Percentiles rank a stretch among this genome's conserved stretches.
Conservation (phyloP, 2,113 vertebrate genomes). For the Scytalopus superciliaris region DNA sequence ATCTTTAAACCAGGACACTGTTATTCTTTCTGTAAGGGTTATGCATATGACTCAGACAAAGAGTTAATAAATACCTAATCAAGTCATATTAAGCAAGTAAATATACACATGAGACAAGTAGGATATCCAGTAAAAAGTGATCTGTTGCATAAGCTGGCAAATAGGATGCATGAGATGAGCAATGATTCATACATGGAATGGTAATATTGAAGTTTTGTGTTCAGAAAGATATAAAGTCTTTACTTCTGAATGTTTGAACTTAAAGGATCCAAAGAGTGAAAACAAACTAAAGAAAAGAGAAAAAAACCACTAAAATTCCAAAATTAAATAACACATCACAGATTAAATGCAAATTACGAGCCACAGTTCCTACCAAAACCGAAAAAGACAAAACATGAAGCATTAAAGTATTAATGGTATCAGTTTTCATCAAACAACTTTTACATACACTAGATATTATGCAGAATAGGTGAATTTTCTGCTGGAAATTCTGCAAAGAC, state of each 20-base stretch:
- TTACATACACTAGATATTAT: not conserved
- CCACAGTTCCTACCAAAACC: not conserved
- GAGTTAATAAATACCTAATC: not conserved
- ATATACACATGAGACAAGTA: not conserved
- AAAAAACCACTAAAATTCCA: not conserved
- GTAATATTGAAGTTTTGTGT: not conserved
- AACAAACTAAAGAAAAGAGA: not conserved
- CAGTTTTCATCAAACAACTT: not conserved
- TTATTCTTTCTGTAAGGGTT: not conserved
- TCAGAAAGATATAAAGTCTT: not conserved
- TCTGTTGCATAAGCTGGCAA: not conserved
- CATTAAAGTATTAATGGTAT: too few species aligned
- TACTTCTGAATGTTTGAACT: not conserved
- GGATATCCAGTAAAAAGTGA: not conserved
- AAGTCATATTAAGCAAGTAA: not conserved
- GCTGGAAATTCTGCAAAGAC: not conserved
- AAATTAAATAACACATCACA: not conserved
- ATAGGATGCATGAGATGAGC: not conserved
- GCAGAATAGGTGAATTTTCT: not conserved
- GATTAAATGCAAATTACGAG: not conserved
- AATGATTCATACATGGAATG: not conserved
- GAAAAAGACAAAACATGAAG: not conserved
- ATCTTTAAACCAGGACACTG: too few species aligned
- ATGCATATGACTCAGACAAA: not conserved
- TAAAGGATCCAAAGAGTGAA: not conserved